Percentiles rank a stretch among this genome's conserved stretches.
Conservation (phyloP, 2,113 vertebrate genomes). For the Formicarius rufipectus region DNA sequence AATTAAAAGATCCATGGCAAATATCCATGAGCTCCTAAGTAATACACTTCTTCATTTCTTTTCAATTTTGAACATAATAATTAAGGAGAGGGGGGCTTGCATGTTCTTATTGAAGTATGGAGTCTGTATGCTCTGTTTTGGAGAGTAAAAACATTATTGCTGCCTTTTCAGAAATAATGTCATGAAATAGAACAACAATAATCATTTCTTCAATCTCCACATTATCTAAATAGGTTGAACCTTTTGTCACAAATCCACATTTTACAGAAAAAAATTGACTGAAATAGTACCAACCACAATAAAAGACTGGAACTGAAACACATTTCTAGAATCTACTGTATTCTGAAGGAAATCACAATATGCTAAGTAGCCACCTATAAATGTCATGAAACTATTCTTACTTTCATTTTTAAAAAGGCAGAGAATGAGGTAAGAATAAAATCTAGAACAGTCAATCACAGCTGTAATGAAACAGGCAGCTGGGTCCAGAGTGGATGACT, state of each 20-base stretch:
- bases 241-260: not conserved
- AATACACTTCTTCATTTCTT: not conserved
- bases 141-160: rapidly evolving
- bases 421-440: not conserved
- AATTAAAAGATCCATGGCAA: not conserved
- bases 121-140: not conserved
- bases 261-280: not conserved
- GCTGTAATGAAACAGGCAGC: not conserved
- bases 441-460: not conserved
- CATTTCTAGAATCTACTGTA: not conserved
- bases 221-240: not conserved
- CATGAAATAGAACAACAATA: not conserved
- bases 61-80: not conserved
- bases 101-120: not conserved
- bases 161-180: not conserved
- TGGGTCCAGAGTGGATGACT: not conserved
- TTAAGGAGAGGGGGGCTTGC: not conserved
- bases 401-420: not conserved
- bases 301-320: not conserved
- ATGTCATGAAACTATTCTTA: not conserved
- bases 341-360: not conserved
- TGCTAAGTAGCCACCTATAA: not conserved
- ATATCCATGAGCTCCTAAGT: not conserved
- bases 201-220: not conserved
- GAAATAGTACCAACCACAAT: not conserved